A percentile compares a stretch with the other conserved stretches of the same genome.
These are phyloP conservation scores for Ceraclea dissimilis DNA, from an alignment of 2,888 invertebrate species.

Conservation along the genomic window DNA sequence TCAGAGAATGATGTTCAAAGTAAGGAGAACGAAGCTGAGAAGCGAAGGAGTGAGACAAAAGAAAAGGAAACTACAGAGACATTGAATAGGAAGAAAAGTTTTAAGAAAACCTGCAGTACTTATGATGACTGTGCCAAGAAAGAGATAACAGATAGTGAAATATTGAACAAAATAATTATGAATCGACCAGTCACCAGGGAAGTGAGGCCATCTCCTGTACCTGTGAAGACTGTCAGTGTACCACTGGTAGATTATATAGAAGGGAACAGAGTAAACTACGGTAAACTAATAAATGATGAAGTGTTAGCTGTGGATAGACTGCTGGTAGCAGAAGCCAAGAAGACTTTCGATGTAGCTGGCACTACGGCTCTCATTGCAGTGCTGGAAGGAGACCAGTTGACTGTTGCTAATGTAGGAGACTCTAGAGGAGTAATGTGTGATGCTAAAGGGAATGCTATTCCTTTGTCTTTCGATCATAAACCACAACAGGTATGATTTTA, in stretches of 20 bases:
- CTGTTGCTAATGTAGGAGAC: constrained; percentile 95
- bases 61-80: constrained; percentile 26
- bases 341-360: constrained; percentile 70
- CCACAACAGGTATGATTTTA: constrained; percentile 76
- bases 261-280: constrained; percentile 70
- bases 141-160: constrained; percentile 61
- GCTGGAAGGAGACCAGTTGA: constrained; percentile 70
- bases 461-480: constrained; percentile 93
- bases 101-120: constrained; percentile 58
- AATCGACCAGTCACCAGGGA: constrained; percentile 54
- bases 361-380: constrained; percentile 89
- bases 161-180: constrained; percentile 58
- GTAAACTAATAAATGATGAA: constrained; percentile 77
- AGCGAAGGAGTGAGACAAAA: constrained; percentile 35
- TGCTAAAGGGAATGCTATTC: constrained; percentile 79
- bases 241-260: constrained; percentile 62
- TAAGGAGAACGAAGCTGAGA: constrained; percentile 36
- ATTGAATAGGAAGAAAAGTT: constrained; percentile 51
- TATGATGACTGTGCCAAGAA: constrained; percentile 50
- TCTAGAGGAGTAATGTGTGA: constrained; percentile 95
- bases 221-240: constrained; percentile 41
- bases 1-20: constrained; percentile 36
- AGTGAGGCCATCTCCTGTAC: constrained; percentile 45
- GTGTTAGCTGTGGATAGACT: constrained; percentile 77
- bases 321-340: constrained; percentile 75